phyloP scores from a whole-genome alignment of 2,797 vertebrate species.

The Avahi laniger region DNA sequence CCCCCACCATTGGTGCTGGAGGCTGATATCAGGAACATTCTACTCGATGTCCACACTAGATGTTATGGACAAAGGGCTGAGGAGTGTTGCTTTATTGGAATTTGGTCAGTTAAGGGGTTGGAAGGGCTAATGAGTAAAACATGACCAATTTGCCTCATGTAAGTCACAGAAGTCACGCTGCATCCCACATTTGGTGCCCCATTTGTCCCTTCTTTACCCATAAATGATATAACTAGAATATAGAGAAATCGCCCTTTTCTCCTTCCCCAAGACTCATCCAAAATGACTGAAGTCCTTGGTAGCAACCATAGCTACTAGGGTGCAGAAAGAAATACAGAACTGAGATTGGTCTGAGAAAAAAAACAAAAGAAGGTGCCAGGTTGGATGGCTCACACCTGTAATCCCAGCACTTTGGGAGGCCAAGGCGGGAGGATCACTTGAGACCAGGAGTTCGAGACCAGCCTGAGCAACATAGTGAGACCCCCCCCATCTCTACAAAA shows the following conservation, averaged over 20 bases:
- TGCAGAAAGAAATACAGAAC: not conserved
- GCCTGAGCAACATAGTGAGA: too few relatives aligned
- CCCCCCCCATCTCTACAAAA: too few relatives aligned
- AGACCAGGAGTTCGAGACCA: too few relatives aligned
- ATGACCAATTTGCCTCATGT: not conserved
- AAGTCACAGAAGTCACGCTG: not conserved
- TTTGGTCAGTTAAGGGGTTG: not conserved
- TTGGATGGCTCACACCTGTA: too few relatives aligned
- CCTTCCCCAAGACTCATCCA: not conserved
- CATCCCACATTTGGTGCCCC: not conserved
- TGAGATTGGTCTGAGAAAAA: not conserved
- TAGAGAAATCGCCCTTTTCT: constrained; percentile 3
- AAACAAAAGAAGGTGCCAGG: not conserved
- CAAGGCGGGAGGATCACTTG: too few relatives aligned
- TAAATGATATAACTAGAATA: not conserved
- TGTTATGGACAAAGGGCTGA: not conserved
- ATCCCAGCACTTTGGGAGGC: too few relatives aligned
- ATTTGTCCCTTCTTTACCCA: not conserved
- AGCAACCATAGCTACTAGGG: not conserved
- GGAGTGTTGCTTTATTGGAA: not conserved
- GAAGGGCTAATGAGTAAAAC: not conserved
- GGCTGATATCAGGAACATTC: not conserved
- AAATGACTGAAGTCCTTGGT: not conserved
- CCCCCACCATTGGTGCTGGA: not conserved
- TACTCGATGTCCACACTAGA: too few relatives aligned